Evolutionary conservation across 2,797 vertebrate species (phyloP).

Genomic region (Rhinatrema bivittatum): DNA sequence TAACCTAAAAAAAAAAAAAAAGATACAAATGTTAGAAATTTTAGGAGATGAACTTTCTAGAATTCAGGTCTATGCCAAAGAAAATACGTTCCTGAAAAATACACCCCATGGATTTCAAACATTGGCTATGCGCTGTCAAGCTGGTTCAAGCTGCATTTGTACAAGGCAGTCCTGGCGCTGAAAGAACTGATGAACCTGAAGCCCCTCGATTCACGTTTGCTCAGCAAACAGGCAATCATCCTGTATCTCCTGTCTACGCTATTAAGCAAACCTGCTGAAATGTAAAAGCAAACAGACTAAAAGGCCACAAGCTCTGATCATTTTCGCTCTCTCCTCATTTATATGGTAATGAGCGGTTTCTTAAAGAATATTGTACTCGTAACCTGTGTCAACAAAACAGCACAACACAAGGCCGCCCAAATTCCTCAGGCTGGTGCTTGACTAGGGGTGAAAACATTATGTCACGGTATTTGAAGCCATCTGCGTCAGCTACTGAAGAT

Average conservation of each 20-base stretch:
- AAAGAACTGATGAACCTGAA: too few relatives aligned
- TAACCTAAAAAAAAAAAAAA: too few relatives aligned
- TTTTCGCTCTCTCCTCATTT: conserved; percentile 31
- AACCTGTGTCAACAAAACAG: conserved; percentile 31
- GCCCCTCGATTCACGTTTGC: too few relatives aligned
- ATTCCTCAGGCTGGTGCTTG: conserved; percentile 4
- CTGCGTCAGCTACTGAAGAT: conserved; percentile 41
- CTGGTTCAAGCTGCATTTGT: too few relatives aligned
- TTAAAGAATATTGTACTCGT: conserved; percentile 26
- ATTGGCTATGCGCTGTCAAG: too few relatives aligned
- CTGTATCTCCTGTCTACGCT: background rate
- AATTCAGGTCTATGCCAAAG: too few relatives aligned
- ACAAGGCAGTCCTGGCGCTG: too few relatives aligned
- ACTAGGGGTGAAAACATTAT: conserved; percentile 31
- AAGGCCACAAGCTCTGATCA: background rate
- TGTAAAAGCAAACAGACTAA: conserved; percentile 13
- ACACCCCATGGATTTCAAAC: too few relatives aligned
- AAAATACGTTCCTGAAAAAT: too few relatives aligned
- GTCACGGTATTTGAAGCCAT: conserved; percentile 10
- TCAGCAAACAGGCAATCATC: too few relatives aligned
- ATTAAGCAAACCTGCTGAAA: conserved; percentile 12
- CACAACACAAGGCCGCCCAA: conserved; percentile 13
- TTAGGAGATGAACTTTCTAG: too few relatives aligned
- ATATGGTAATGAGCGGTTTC: conserved; percentile 37
- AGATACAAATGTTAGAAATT: too few relatives aligned